Percentiles rank a stretch among this genome's conserved stretches.
These are phyloP conservation scores for Apodemia duryi DNA, from an alignment of 2,888 invertebrate genomes.

Conservation along the genomic window DNA sequence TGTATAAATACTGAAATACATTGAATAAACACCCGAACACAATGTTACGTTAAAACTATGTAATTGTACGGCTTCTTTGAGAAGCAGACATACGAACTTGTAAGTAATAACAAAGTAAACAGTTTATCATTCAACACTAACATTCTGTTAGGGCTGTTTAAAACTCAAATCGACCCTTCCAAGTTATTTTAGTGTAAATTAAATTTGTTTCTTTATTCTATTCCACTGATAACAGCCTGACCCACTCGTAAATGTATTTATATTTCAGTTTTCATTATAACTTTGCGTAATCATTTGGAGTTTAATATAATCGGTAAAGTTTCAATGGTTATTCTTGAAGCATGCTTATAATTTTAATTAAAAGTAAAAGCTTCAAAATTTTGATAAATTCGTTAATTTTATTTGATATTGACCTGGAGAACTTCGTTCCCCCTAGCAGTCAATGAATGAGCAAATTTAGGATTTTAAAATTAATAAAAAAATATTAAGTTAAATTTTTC, in stretches of 20 bases:
- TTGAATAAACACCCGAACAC: too few species aligned
- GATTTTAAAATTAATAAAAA: too few species aligned
- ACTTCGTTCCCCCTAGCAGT: not conserved
- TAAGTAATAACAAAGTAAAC: not conserved
- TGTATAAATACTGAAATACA: too few species aligned
- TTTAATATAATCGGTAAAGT: constrained; percentile 7
- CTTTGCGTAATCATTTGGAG: constrained; percentile 3
- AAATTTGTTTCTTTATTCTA: constrained; percentile 12
- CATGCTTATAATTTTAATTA: not conserved
- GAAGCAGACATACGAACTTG: not conserved
- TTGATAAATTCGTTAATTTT: not conserved
- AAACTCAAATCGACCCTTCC: constrained; percentile 11
- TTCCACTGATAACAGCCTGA: constrained; percentile 14
- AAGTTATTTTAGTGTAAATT: constrained; percentile 13
- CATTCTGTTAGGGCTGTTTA: constrained; percentile 9
- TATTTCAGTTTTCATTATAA: constrained; percentile 14
- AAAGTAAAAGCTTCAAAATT: not conserved
- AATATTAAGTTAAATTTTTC: too few species aligned
- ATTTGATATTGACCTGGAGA: not conserved
- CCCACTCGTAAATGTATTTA: constrained; percentile 9
- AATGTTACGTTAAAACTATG: too few species aligned
- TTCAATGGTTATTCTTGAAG: constrained; percentile 12
- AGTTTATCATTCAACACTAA: constrained; percentile 12
- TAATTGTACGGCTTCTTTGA: too few species aligned
- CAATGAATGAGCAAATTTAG: too few species aligned